Percentiles rank a stretch among this genome's conserved stretches.
Conservation (phyloP, 2,888 invertebrate genomes). For the Gisinianus flammeolus region DNA sequence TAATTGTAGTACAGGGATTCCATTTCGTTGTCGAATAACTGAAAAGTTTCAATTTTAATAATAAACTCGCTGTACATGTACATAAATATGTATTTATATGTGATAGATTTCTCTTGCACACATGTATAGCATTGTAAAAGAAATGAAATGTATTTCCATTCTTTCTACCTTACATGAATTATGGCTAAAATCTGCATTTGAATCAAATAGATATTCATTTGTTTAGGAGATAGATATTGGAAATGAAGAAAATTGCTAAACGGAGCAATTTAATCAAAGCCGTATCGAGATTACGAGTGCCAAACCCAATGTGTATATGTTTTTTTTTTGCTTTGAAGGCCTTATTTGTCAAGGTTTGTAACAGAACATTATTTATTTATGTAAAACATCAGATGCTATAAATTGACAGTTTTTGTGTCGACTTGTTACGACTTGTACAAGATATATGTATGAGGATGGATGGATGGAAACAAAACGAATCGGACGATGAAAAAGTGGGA, state of each 20-base stretch:
- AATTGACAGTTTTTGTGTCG: no score
- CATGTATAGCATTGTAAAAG: no score
- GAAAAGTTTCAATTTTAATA: no score
- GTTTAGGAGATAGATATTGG: background rate
- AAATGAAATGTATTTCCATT: no score
- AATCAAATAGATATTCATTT: background rate
- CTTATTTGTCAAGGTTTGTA: background rate
- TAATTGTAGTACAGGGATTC: no score
- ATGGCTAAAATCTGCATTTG: background rate
- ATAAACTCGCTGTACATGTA: no score
- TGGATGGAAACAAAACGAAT: background rate
- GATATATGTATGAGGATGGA: background rate
- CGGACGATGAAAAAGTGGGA: background rate
- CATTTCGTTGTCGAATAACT: no score
- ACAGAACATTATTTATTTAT: background rate
- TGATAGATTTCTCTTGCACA: background rate
- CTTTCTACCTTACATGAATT: no score
- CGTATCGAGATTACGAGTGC: background rate
- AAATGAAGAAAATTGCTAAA: background rate
- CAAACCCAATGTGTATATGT: background rate
- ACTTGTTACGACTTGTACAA: no score
- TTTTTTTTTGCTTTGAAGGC: no score
- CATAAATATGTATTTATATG: background rate
- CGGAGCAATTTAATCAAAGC: background rate
- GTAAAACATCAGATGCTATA: background rate